Evolutionary conservation across 2,888 invertebrate species (phyloP).

Genomic region (Willowsia nigromaculata): DNA sequence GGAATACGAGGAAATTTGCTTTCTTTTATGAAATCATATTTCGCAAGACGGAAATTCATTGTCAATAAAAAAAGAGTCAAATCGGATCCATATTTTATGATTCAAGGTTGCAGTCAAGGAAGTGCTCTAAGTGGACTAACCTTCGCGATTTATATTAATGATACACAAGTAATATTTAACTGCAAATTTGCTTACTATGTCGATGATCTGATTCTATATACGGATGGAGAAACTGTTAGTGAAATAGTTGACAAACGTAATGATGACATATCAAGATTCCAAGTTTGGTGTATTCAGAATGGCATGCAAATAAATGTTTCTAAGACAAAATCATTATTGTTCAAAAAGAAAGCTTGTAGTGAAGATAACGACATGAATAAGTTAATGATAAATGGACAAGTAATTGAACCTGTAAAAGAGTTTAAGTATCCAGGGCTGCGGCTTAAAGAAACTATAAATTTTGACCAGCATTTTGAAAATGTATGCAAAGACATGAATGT

Average conservation of each 20-base stretch:
- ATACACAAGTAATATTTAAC: neutral
- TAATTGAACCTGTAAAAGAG: neutral
- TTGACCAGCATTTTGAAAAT: neutral
- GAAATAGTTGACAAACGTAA: neutral
- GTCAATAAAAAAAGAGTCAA: neutral
- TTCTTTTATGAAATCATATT: neutral
- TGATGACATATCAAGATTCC: neutral
- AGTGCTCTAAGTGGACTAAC: neutral
- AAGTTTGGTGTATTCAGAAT: neutral
- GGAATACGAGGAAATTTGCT: neutral
- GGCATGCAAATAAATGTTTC: neutral
- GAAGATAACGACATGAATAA: too few species aligned
- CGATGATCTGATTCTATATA: neutral
- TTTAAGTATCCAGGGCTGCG: slow-evolving; percentile 28
- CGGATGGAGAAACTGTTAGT: neutral
- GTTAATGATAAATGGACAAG: neutral
- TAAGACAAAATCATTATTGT: slow-evolving; percentile 2
- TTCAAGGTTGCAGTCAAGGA: neutral
- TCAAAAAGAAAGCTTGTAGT: neutral
- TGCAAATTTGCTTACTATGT: neutral
- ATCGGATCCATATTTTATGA: neutral
- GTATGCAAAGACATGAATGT: neutral
- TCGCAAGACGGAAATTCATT: neutral
- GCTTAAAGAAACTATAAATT: neutral
- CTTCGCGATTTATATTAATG: neutral